Evolutionary conservation across 2,888 invertebrate species (phyloP).

Genomic region (Pilophorus perplexus): DNA sequence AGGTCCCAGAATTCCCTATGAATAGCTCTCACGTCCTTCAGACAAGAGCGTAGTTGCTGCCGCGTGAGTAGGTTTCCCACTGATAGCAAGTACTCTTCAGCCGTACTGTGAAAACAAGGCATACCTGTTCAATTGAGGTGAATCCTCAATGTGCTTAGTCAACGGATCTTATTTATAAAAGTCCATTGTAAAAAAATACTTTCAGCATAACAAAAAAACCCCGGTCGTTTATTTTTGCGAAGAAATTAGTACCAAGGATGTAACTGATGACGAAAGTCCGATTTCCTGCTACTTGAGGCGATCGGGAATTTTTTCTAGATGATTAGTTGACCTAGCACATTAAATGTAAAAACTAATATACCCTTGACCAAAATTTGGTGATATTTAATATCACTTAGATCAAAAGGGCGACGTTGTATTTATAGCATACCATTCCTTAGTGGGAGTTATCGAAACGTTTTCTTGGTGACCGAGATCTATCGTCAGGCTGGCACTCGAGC

Average conservation of each 20-base stretch:
- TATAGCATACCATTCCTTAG: conserved; percentile 60
- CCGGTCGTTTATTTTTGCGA: background rate
- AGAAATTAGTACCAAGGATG: too few species aligned
- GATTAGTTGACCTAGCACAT: background rate
- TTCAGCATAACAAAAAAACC: background rate
- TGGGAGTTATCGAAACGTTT: conserved; percentile 56
- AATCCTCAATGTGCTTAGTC: too few species aligned
- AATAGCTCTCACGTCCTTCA: conserved; percentile 58
- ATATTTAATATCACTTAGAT: too few species aligned
- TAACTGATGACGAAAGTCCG: too few species aligned
- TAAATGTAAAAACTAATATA: too few species aligned
- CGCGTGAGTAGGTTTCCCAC: conserved; percentile 59
- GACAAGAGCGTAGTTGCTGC: conserved; percentile 55
- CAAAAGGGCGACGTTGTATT: too few species aligned
- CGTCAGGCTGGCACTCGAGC: conserved; percentile 87
- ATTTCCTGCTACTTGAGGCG: too few species aligned
- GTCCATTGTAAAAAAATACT: background rate
- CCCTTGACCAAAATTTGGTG: too few species aligned
- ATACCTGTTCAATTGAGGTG: too few species aligned
- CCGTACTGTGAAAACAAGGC: conserved; percentile 53
- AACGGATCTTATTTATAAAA: background rate
- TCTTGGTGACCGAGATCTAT: conserved; percentile 63
- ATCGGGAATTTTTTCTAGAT: too few species aligned
- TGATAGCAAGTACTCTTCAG: conserved; percentile 55
- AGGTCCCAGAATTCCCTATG: conserved; percentile 94